Evolutionary conservation across 1,140 invertebrate species (phyloP), one percentile per base, ranked within the genome.

Genomic region (Drosophila azteca): DNA sequence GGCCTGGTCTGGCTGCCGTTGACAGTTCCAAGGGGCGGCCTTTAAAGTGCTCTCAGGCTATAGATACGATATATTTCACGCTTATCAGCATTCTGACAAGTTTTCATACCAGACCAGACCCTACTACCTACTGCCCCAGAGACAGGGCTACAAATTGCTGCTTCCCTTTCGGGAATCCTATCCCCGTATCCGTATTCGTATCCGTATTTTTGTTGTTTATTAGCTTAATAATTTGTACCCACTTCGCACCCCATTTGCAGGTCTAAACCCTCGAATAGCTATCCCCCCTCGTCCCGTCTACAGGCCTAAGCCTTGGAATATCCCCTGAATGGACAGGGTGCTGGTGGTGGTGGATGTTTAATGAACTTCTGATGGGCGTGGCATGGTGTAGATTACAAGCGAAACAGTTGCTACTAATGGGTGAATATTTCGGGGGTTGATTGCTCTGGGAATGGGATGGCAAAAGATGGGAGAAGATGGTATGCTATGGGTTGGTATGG

Each of bases 201-300:
- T 66, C 41, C 58, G 66, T 87, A 78, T 80, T 69, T 77, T 72
- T 59, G 61, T 77, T 74, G 79, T 81, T 82, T 80, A 85, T 85
- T 85, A 87, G 82, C 82, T 85, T 82, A 66, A 85, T 87, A 87
- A 85, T 85, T 85, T 82, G 82, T 78, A 71, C 65, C 58, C 81
- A 85, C 63, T 84, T 80, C 62, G 59, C 77, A 79, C 77, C 76
- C 76, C 64, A 69, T 79, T 67, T 50, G 11, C 24, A 54, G 29
- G 35, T 39, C 35, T 39, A 39, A 54, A 17, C 7, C 29, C 41
- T 39, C 44, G 20, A 29, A 45, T 62, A 61, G 17, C 17, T 20
- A 20, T 20, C 17, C 17, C 17, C 52, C 61, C 55, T 35, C 22
- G 52, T 54, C 63, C 77, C 63, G 58, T 79, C 61, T 50, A 9